Evolutionary conservation across 1,140 invertebrate species (phyloP).

Genomic region (Spodoptera frugiperda): DNA sequence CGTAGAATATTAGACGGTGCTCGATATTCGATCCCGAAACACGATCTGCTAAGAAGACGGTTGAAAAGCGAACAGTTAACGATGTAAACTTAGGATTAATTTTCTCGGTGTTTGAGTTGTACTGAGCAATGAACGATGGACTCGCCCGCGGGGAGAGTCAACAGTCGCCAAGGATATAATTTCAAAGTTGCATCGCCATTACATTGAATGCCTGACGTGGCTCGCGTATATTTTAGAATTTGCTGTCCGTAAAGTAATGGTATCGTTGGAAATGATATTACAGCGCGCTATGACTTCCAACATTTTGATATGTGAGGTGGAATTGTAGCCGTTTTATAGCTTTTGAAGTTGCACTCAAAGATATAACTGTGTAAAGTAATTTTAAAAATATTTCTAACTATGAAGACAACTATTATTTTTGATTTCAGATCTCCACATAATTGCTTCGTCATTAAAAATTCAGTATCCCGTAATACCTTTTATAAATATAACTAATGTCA

Average conservation of each 20-base stretch:
- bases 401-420: too few species aligned
- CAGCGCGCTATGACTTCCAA: slow-evolving; percentile 35
- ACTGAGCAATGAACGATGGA: slow-evolving; percentile 56
- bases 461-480: too few species aligned
- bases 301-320: slow-evolving; percentile 32
- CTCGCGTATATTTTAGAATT: slow-evolving; percentile 52
- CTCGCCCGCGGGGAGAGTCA: slow-evolving; percentile 51
- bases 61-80: slow-evolving; percentile 58
- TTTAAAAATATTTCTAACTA: neutral
- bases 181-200: slow-evolving; percentile 55
- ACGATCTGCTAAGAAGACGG: slow-evolving; percentile 52
- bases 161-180: slow-evolving; percentile 56
- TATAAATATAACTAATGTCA: too few species aligned
- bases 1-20: slow-evolving; percentile 49
- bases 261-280: slow-evolving; percentile 45
- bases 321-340: slow-evolving; percentile 34
- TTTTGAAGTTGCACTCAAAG: neutral
- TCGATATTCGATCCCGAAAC: slow-evolving; percentile 51
- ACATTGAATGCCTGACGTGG: slow-evolving; percentile 51
- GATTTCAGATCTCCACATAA: too few species aligned
- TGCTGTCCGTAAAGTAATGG: slow-evolving; percentile 43
- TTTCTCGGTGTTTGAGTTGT: slow-evolving; percentile 57
- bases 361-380: neutral
- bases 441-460: too few species aligned
- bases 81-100: slow-evolving; percentile 60